Evolutionary conservation across 2,888 invertebrate species (phyloP).

Genomic region (Drosophila infuscata): DNA sequence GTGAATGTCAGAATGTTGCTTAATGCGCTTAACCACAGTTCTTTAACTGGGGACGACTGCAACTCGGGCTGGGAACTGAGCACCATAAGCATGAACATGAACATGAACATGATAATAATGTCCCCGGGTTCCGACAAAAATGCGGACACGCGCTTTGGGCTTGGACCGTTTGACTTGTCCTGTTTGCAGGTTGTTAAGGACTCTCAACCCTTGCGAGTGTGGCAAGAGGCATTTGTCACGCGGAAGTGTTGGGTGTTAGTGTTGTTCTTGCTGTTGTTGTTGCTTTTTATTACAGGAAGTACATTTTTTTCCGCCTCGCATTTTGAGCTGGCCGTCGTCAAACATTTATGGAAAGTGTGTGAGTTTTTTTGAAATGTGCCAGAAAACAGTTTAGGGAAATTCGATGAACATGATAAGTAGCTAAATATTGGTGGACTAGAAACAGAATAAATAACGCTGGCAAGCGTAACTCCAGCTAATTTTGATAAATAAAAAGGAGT

Average conservation of each 20-base stretch:
- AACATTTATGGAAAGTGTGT: slow-evolving; percentile 49
- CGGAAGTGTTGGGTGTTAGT: slow-evolving; percentile 69
- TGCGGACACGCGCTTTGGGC: slow-evolving; percentile 71
- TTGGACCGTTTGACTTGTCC: slow-evolving; percentile 76
- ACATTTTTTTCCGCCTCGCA: slow-evolving; percentile 21
- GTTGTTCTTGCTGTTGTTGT: slow-evolving; percentile 39
- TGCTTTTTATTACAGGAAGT: slow-evolving; percentile 77
- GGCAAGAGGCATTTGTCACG: slow-evolving; percentile 51
- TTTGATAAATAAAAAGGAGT: slow-evolving; percentile 23
- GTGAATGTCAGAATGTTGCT: slow-evolving; percentile 73
- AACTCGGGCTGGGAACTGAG: slow-evolving; percentile 30
- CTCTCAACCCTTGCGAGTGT: slow-evolving; percentile 63
- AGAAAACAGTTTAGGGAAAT: slow-evolving; percentile 47
- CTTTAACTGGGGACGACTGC: slow-evolving; percentile 13
- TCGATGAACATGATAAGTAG: slow-evolving; percentile 40
- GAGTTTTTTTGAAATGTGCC: slow-evolving; percentile 44
- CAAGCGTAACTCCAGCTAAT: slow-evolving; percentile 46
- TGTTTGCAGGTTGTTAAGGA: slow-evolving; percentile 72
- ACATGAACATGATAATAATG: slow-evolving; percentile 65
- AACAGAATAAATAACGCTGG: slow-evolving; percentile 23
- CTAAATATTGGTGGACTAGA: slow-evolving; percentile 53
- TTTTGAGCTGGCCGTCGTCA: slow-evolving; percentile 27
- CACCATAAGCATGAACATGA: slow-evolving; percentile 42
- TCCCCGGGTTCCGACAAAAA: slow-evolving; percentile 44
- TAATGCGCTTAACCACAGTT: slow-evolving; percentile 77